Evolutionary conservation across 2,888 invertebrate species (phyloP).

Genomic region (Diachrysia chrysitis): DNA sequence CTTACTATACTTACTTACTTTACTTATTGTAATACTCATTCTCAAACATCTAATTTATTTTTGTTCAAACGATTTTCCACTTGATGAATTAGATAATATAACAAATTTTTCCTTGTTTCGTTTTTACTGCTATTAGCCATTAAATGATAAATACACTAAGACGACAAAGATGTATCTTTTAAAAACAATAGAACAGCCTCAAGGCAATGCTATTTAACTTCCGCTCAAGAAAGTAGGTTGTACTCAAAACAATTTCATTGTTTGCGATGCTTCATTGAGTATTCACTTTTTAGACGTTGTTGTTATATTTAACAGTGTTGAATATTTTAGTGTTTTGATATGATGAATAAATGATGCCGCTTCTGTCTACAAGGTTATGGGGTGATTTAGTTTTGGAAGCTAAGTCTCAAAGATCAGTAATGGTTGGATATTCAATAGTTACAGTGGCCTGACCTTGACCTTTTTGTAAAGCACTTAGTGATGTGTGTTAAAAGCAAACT

Average conservation of each 20-base stretch:
- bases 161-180: constrained; percentile 16
- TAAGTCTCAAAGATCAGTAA: background rate
- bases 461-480: background rate
- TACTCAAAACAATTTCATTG: constrained; percentile 38
- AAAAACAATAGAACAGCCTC: constrained; percentile 21
- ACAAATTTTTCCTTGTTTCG: background rate
- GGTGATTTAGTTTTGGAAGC: background rate
- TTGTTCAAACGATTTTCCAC: too few relatives aligned
- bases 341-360: constrained; percentile 10
- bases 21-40: background rate
- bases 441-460: background rate
- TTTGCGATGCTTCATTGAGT: constrained; percentile 41
- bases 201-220: constrained; percentile 16
- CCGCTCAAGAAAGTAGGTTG: constrained; percentile 17
- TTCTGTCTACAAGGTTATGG: background rate
- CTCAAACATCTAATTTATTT: too few relatives aligned
- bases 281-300: constrained; percentile 34
- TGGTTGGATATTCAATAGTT: background rate
- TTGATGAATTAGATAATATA: background rate
- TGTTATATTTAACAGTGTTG: constrained; percentile 12
- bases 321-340: constrained; percentile 19
- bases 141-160: constrained; percentile 8
- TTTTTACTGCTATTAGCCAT: background rate
- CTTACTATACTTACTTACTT: too few relatives aligned
- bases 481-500: background rate